Base-by-base conservation (phyloP, 2,113 vertebrate genomes). In the Sinocyclocheilus grahami region DNA sequence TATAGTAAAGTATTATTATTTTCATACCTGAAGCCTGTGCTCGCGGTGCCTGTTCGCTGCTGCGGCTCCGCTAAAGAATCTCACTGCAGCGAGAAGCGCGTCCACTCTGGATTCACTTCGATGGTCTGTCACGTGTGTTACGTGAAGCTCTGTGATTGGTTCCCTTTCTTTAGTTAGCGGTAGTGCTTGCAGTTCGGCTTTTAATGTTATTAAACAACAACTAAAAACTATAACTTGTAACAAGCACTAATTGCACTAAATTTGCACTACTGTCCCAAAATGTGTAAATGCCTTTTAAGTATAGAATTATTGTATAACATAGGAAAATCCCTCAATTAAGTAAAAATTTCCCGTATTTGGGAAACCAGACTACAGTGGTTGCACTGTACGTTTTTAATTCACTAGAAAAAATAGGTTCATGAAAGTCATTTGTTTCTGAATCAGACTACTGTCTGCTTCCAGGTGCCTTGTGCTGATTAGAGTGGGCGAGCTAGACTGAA, bases 1-100 rank as follows among this genome's bases (percentile, higher is more conserved):
- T 33, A 20, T 2, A 14, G 24, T 2, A 2, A 27, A 33, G 33
- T 48, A 13, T 16, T 2, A 51, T 20, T 22, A 53, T 13, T 69
- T 82, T 82, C 80, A 53, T 82, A 82, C 63, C 63, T 82, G 53
- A 53, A 13, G 80, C 5, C 24, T 51, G 80, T 4, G 63, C 24
- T 82, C 42, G 80, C 27, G 14, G 13, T 65, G 39, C 2, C 60
- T 65, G 63, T 30, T 69, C 62, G 53, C 24, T 82, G 63, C 9
- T 53, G 46, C 42, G 63, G 10, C 62, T 24, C 58, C 33, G 58
- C 78, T 37, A 24, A 42, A 81, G n/a, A 65, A 48, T 27, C n/a
- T 82, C 46, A 53, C 24, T 82, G 5, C 80, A 33, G 22, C 60
- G 79, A 63, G 78, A 81, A 65, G n/a, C 39, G 60, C 79, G 42